Base-by-base conservation (phyloP, 2,113 vertebrate genomes). In the Nanorana parkeri region DNA sequence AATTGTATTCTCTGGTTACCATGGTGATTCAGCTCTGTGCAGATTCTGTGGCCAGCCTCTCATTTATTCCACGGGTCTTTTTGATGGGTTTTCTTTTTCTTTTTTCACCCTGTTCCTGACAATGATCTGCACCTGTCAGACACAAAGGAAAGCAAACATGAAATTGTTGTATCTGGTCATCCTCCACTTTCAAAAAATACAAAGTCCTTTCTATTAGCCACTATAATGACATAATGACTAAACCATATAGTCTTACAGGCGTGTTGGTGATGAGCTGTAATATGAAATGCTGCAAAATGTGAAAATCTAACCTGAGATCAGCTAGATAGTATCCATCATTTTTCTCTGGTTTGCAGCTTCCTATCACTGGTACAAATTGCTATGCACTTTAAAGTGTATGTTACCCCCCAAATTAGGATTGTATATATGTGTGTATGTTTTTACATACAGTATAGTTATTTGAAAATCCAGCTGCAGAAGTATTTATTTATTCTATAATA, bases 121-220 rank as follows among this genome's bases (percentile, higher is more conserved):
- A 85, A 71, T 36, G 77, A 84, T 89, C 88, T 88, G 86, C 85
- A 92, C 91, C 93, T 94, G 91, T 85, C 87, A 88, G 17, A 88
- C 21, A 90, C 63, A 89, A 84, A 63, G 47, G 89, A 68, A 87
- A 66, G 84, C 21, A 90, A 75, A 36, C 86, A 21, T 90, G 58
- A 88, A 87, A 66, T 56, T 75, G 84, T 72, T 29, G 29, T 24
- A 66, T 78, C 64, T 78, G 23, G 28, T 5, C 36, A 24, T 29
- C n/a, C 63, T n/a, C 17, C 54, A 32, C 21, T 20, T 58, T 36
- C 13, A 20, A 54, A 60, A n/a, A 58, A 60, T 75, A 60, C 72
- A 32, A 36, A 2, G 13, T 23, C 5, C 60, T 20, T 32, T 36
- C 36, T 32, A 73, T 72, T 24, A 5, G 10, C 23, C 54, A 69